These are phyloP conservation scores for Steinernema carpocapsae DNA, from an alignment of 2,888 invertebrate genomes.

Conservation along the genomic window DNA sequence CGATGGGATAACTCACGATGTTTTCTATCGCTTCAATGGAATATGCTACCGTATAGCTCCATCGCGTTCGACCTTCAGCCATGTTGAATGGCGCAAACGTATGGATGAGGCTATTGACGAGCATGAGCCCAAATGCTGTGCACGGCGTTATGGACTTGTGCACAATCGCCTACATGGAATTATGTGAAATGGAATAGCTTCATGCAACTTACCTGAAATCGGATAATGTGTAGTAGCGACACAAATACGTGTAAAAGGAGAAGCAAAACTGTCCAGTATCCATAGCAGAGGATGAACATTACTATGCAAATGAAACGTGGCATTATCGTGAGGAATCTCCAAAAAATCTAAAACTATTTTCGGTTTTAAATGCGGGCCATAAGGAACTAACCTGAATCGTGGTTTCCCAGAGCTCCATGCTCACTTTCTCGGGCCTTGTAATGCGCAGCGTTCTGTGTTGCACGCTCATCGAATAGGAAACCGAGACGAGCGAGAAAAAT, in stretches of 20 bases:
- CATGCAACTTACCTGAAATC: constrained; percentile 29
- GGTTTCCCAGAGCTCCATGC: constrained; percentile 55
- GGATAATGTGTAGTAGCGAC: constrained; percentile 35
- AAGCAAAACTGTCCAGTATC: constrained; percentile 12
- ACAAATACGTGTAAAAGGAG: constrained; percentile 38
- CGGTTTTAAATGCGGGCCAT: not conserved
- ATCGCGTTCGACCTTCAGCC: constrained; percentile 55
- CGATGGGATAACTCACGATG: constrained; percentile 43
- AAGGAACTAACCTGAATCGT: constrained; percentile 50
- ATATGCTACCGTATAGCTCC: constrained; percentile 52
- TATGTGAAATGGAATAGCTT: not conserved
- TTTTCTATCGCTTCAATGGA: constrained; percentile 53
- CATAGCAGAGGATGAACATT: constrained; percentile 37
- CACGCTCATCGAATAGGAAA: constrained; percentile 57
- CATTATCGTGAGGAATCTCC: constrained; percentile 55
- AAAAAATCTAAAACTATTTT: constrained; percentile 49
- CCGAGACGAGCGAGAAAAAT: constrained; percentile 50
- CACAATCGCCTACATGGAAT: not conserved
- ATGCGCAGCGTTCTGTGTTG: constrained; percentile 60
- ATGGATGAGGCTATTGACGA: constrained; percentile 53
- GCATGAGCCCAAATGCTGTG: constrained; percentile 40
- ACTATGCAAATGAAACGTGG: constrained; percentile 44
- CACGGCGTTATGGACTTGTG: constrained; percentile 40
- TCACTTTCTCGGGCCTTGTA: constrained; percentile 54
- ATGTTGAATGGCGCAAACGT: constrained; percentile 61